Conservation (phyloP, 2,113 vertebrate species). For the Pomatorhinus ruficollis region DNA sequence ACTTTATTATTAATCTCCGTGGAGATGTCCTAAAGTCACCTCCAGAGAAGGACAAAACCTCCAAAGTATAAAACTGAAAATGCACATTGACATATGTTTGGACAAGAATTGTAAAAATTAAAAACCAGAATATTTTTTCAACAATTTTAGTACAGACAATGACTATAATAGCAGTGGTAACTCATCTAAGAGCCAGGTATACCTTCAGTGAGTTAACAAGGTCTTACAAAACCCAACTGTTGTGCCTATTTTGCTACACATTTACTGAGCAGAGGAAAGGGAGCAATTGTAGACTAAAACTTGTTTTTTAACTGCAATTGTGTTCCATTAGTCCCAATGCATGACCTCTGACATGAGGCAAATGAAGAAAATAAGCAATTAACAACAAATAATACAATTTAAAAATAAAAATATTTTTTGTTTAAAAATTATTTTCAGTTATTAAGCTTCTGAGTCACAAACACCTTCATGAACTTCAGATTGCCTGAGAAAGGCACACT, state of each 20-base stretch:
- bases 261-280: not conserved
- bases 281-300: not conserved
- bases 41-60: not conserved
- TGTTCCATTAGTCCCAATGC: not conserved
- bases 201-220: not conserved
- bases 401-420: not conserved
- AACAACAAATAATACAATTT: not conserved
- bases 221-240: not conserved
- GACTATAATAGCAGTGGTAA: not conserved
- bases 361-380: not conserved
- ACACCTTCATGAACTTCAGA: not conserved
- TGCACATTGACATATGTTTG: not conserved
- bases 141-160: not conserved
- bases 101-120: not conserved
- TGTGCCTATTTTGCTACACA: not conserved
- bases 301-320: not conserved
- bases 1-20: not conserved
- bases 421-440: not conserved
- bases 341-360: not conserved
- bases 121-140: not conserved
- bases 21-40: not conserved
- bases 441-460: not conserved
- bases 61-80: not conserved
- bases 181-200: not conserved
- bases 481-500: not conserved